Percentiles rank a stretch among this genome's conserved stretches.
Evolutionary conservation across 2,888 invertebrate species (phyloP).

Genomic region (Cyclophora punctaria): DNA sequence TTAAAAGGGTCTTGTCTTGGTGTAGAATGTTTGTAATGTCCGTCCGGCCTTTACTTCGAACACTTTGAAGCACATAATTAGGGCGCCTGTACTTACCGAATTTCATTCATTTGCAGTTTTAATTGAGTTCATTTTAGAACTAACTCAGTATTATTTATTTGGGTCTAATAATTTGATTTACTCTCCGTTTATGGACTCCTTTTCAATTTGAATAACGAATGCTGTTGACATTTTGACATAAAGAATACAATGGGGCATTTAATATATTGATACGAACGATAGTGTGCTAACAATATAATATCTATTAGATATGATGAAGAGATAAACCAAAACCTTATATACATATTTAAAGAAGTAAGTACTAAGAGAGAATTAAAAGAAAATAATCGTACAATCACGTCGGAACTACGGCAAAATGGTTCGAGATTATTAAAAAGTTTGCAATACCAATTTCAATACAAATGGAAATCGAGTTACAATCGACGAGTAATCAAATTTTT

Average conservation of each 20-base stretch:
- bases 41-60: slow-evolving; percentile 10
- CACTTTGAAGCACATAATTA: slow-evolving; percentile 10
- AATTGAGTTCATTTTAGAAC: too few relatives aligned
- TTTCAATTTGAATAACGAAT: too few relatives aligned
- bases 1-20: slow-evolving; percentile 10
- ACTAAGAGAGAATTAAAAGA: not conserved
- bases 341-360: too few relatives aligned
- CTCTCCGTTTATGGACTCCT: too few relatives aligned
- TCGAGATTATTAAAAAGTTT: slow-evolving; percentile 22
- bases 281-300: too few relatives aligned
- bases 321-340: too few relatives aligned
- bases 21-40: slow-evolving; percentile 13
- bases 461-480: slow-evolving; percentile 25
- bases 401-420: slow-evolving; percentile 6
- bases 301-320: too few relatives aligned
- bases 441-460: slow-evolving; percentile 21
- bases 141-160: too few relatives aligned
- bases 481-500: slow-evolving; percentile 25
- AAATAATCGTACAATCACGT: slow-evolving; percentile 12
- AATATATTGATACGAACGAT: too few relatives aligned
- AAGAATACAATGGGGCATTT: too few relatives aligned
- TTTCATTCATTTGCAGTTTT: slow-evolving; percentile 4
- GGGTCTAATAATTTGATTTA: too few relatives aligned
- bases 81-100: not conserved
- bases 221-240: too few relatives aligned